These are phyloP conservation scores for Rhorus exstirpatorius DNA, from an alignment of 2,888 invertebrate genomes.

Conservation along the genomic window DNA sequence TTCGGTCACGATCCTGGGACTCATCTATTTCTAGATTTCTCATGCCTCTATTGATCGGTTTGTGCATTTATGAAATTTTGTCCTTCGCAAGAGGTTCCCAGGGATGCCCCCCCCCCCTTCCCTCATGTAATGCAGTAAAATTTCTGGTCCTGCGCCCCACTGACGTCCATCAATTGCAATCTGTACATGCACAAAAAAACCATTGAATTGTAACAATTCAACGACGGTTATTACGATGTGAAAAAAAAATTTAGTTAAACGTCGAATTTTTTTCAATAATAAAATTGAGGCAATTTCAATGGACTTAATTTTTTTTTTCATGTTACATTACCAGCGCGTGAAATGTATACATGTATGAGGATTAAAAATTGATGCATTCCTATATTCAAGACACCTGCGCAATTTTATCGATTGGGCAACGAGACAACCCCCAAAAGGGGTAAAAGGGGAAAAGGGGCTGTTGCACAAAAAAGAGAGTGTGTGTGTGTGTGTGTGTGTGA, in stretches of 20 bases:
- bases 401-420: slow-evolving; percentile 70
- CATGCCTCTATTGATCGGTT: slow-evolving; percentile 50
- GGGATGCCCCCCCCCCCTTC: neutral
- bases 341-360: neutral
- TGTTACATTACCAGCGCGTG: neutral
- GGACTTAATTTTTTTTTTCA: neutral
- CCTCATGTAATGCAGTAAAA: slow-evolving; percentile 31
- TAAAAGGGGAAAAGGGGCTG: slow-evolving; percentile 7
- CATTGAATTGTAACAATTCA: neutral
- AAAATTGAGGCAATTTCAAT: slow-evolving; percentile 1
- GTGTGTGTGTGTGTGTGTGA: too few relatives aligned
- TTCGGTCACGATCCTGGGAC: slow-evolving; percentile 20
- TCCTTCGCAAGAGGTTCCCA: slow-evolving; percentile 27
- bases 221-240: too few relatives aligned
- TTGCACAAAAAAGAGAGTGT: slow-evolving; percentile 2
- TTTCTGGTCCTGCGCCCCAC: slow-evolving; percentile 43
- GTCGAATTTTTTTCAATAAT: neutral
- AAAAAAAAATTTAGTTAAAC: neutral
- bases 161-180: neutral
- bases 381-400: slow-evolving; percentile 69
- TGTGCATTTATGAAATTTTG: slow-evolving; percentile 28
- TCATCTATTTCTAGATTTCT: slow-evolving; percentile 29
- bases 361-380: slow-evolving; percentile 37
- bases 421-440: slow-evolving; percentile 18
- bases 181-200: slow-evolving; percentile 1